Evolutionary conservation across 2,888 invertebrate species (phyloP), one percentile per base, ranked within the genome.

Genomic region (Nineta flava): DNA sequence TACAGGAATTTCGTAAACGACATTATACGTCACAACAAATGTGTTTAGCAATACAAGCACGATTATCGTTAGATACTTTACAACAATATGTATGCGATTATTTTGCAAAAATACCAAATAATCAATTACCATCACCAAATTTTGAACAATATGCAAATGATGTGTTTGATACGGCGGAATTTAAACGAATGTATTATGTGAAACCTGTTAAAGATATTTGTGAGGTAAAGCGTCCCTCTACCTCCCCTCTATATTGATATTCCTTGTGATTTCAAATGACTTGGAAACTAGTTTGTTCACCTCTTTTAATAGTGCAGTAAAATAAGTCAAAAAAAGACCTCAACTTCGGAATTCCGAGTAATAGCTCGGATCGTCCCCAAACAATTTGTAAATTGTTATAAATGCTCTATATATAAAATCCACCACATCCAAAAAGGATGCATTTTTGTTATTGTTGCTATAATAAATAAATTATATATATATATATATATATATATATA

Each of bases 11-110:
- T 59, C 71, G 86, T 35, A 71, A 74, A 58, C 69, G 80, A 17
- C 83, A 90, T 63, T 94, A 94, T 61, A 85, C 87, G 35, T 87
- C 88, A 9, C 82, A 92, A 59, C 75, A 86, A 55, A 93, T 94
- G 91, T 90, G 84, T 9, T 66, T 93, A 2, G 84, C 86, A 43
- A 75, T 92, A 9, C 49, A 49, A 71, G 76, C 75, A 5, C 71
- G 80, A 52, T 68, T 83, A 63, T 74, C 83, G 1, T 62, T 85
- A 7, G 71, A 77, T 16, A 69, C 71, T 0, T 61, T 87, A 47
- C 79, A 87, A 63, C 63, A 75, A 42, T 80, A 76, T 64, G 82
- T 84, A 1, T 60, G 66, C 35, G 68, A 73, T 47, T 74, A 72
- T 56, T 92, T 92, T 64, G 72, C 80, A 0, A 71, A 69, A 46